Evolutionary conservation across 2,888 invertebrate species (phyloP).

Genomic region (Pherbina coryleti): DNA sequence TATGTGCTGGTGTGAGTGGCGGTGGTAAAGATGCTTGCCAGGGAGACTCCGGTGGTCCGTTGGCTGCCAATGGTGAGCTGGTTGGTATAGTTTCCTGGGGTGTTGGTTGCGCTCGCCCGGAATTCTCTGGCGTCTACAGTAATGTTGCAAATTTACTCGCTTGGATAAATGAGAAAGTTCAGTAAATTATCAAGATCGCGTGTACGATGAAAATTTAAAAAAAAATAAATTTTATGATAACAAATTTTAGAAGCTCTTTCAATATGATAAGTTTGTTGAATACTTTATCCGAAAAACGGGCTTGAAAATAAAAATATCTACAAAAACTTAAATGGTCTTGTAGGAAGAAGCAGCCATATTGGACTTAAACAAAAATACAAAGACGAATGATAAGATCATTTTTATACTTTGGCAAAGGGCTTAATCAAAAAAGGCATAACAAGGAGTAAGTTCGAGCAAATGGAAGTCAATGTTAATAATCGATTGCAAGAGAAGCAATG

Average conservation of each 20-base stretch:
- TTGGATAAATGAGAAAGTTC: constrained; percentile 37
- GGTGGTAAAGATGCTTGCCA: constrained; percentile 67
- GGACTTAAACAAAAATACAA: too few relatives aligned
- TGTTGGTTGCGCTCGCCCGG: constrained; percentile 55
- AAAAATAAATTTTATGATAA: background rate
- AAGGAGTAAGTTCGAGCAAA: too few relatives aligned
- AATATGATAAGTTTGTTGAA: too few relatives aligned
- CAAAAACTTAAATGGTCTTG: too few relatives aligned
- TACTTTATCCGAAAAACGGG: too few relatives aligned
- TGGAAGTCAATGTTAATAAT: too few relatives aligned
- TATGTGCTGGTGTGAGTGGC: constrained; percentile 58
- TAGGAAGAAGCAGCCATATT: too few relatives aligned
- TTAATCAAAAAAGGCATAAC: too few relatives aligned
- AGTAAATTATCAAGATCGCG: background rate
- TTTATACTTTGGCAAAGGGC: too few relatives aligned
- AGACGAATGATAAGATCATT: too few relatives aligned
- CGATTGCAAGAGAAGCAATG: too few relatives aligned
- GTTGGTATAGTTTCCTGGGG: constrained; percentile 65
- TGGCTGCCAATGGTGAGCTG: constrained; percentile 54
- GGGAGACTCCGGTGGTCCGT: constrained; percentile 66
- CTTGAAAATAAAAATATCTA: too few relatives aligned
- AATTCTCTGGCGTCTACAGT: constrained; percentile 42
- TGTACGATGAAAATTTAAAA: background rate
- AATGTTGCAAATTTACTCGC: constrained; percentile 33
- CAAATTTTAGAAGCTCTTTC: background rate